These are phyloP conservation scores for Euclidia mi DNA, from an alignment of 2,888 invertebrate genomes.

Conservation along the genomic window DNA sequence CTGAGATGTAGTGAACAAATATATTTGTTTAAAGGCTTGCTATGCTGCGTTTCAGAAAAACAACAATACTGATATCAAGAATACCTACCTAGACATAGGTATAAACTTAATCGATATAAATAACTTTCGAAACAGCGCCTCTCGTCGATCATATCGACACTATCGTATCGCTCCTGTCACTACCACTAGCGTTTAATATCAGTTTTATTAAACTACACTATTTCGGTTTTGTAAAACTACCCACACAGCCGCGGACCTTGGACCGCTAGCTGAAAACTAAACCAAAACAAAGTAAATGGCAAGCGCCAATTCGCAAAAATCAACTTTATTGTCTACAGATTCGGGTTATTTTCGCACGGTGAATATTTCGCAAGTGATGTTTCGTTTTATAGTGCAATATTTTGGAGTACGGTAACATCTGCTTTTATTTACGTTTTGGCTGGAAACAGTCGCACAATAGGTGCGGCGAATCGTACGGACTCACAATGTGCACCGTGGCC, in stretches of 20 bases:
- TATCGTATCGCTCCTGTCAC: slow-evolving; percentile 72
- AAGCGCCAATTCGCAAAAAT: slow-evolving; percentile 20
- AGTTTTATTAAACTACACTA: slow-evolving; percentile 86
- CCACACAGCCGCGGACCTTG: slow-evolving; percentile 76
- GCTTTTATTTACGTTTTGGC: slow-evolving; percentile 89
- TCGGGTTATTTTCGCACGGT: slow-evolving; percentile 53
- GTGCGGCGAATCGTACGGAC: slow-evolving; percentile 80
- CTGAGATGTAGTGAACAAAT: too few relatives aligned
- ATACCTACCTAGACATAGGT: too few relatives aligned
- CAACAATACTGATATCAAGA: too few relatives aligned
- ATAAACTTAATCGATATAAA: too few relatives aligned
- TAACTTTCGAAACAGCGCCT: slow-evolving; percentile 15
- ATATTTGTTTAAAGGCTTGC: too few relatives aligned
- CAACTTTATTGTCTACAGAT: slow-evolving; percentile 21
- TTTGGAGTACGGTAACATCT: slow-evolving; percentile 88
- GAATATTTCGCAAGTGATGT: slow-evolving; percentile 40
- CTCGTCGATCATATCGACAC: slow-evolving; percentile 61
- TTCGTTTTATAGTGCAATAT: slow-evolving; percentile 59
- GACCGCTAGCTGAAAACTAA: slow-evolving; percentile 58
- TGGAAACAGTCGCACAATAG: slow-evolving; percentile 85
- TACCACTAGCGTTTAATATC: slow-evolving; percentile 82
- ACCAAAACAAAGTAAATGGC: slow-evolving; percentile 42
- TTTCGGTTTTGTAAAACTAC: slow-evolving; percentile 88
- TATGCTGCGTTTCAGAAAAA: too few relatives aligned
- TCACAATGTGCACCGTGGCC: slow-evolving; percentile 72